These are phyloP conservation scores for Trematomus loennbergii DNA, from an alignment of 2,113 vertebrate species.

Conservation along the genomic window DNA sequence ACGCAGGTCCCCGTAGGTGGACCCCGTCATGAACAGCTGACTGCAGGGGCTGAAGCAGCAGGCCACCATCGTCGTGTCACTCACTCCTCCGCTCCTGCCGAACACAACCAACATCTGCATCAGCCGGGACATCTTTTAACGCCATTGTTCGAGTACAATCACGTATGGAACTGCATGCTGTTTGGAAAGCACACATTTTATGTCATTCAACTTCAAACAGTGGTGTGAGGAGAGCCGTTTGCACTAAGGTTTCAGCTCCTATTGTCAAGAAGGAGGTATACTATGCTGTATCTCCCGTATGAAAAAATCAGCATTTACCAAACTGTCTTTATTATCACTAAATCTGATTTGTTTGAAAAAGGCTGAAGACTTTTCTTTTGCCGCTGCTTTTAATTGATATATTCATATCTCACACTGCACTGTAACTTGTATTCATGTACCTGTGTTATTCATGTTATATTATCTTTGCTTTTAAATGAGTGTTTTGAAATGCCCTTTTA, in stretches of 20 bases:
- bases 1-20: slow-evolving; percentile 93
- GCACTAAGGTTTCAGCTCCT: not conserved
- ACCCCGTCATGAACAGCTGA: slow-evolving; percentile 91
- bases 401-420: too few relatives aligned
- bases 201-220: not conserved
- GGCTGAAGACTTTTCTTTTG: too few relatives aligned
- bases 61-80: slow-evolving; percentile 91
- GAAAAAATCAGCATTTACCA: not conserved
- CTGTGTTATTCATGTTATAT: too few relatives aligned
- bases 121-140: not conserved
- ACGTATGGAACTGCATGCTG: not conserved
- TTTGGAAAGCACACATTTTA: not conserved
- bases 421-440: too few relatives aligned
- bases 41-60: slow-evolving; percentile 93
- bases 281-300: not conserved
- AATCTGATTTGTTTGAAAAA: not conserved
- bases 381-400: too few relatives aligned
- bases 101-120: slow-evolving; percentile 43
- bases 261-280: not conserved
- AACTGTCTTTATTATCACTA: too few relatives aligned
- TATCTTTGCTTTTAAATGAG: too few relatives aligned
- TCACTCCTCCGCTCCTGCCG: slow-evolving; percentile 88
- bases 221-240: not conserved
- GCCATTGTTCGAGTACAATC: not conserved
- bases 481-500: too few relatives aligned